Evolutionary conservation across 2,113 vertebrate genomes (phyloP), one percentile per base, ranked within the genome.

Genomic region (Potamarius usumacintae): DNA sequence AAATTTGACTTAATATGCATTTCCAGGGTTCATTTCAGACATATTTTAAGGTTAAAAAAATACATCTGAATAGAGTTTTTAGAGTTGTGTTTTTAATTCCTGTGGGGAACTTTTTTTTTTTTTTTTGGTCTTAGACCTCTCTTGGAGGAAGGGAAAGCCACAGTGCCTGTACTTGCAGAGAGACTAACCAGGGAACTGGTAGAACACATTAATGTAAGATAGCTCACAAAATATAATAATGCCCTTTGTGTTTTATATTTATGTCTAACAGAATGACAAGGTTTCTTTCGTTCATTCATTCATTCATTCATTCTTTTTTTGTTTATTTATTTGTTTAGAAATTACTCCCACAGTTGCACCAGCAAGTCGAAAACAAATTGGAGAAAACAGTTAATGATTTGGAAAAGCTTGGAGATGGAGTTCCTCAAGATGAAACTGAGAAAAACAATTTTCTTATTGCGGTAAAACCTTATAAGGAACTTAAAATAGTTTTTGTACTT

Each of bases 121-220:
- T 42, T 42, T 5, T 7, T 80, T 22, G 55, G 6, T 57, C 17
- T 85, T 55, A 89, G 89, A 71, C 7, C 50, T 42, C 82, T 90
- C 74, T 62, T 89, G 30, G 86, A 89, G 30, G 89, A 89, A n/a
- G 42, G 84, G n/a, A 89, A 88, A 89, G 89, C 89, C 60, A 89
- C 89, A 25, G 84, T 91, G 83, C 83, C 87, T 15, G 15, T 88
- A 53, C 86, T 91, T 63, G 89, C 90, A 76, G 87, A 89, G 81
- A 86, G 86, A 82, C 58, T 91, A 18, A 91, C 90, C 14, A 90
- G 81, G 18, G 90, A 91, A 83, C 50, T 91, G 85, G 90, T 91
- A 20, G 42, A 58, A 50, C 89, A 91, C 84, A 91, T 91, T 62
- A 27, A 8, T 30, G 89, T 91, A 22, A 85, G 85, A 30, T 1